Evolutionary conservation across 2,113 vertebrate genomes (phyloP).

Genomic region (Willisornis vidua): DNA sequence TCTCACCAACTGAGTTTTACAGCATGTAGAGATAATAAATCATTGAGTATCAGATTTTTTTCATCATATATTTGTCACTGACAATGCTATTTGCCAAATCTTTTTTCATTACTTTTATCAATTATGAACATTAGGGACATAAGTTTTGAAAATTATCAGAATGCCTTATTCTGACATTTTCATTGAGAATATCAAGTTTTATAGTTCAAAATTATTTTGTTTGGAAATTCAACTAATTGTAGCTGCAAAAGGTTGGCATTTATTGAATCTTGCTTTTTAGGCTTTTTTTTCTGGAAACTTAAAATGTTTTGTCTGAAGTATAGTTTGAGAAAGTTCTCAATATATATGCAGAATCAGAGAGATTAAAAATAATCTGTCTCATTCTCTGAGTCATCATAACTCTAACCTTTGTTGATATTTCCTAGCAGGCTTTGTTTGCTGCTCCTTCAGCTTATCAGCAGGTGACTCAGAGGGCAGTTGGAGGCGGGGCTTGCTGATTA

Average conservation of each 20-base stretch:
- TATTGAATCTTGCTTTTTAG: background rate
- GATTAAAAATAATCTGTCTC: background rate
- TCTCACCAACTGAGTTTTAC: background rate
- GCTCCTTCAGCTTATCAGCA: too few species aligned
- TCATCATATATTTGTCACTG: background rate
- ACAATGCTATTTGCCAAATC: background rate
- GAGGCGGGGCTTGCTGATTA: too few species aligned
- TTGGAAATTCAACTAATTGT: constrained; percentile 2
- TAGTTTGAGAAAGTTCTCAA: background rate
- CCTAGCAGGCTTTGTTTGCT: too few species aligned
- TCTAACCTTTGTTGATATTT: constrained; percentile 8
- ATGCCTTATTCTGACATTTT: constrained; percentile 14
- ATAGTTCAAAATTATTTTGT: background rate
- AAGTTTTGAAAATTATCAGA: background rate
- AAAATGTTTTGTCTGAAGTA: background rate
- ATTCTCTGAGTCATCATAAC: background rate
- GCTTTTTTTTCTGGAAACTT: background rate
- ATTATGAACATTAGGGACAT: background rate
- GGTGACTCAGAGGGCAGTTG: too few species aligned
- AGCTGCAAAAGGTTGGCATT: background rate
- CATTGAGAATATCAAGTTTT: constrained; percentile 7
- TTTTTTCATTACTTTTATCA: background rate
- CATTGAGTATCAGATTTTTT: background rate
- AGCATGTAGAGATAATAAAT: constrained; percentile 23
- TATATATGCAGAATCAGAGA: background rate